Evolutionary conservation across 2,888 invertebrate genomes (phyloP).

Genomic region (Chymomyza procnemis): DNA sequence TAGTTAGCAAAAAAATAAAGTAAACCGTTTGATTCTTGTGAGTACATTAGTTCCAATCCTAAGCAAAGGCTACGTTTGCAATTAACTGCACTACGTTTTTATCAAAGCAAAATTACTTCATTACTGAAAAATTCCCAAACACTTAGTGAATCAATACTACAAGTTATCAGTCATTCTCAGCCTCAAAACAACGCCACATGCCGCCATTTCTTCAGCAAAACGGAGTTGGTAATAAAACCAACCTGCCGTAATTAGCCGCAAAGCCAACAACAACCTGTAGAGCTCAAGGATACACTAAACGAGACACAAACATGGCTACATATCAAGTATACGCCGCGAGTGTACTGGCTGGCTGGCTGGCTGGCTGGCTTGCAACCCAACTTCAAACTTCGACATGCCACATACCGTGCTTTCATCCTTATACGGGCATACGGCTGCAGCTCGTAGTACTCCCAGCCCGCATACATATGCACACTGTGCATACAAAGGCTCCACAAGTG

Average conservation of each 20-base stretch:
- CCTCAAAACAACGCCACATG: no score
- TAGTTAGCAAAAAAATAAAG: no score
- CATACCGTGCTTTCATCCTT: neutral
- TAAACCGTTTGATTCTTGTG: no score
- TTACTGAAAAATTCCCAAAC: no score
- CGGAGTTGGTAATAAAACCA: slow-evolving; percentile 21
- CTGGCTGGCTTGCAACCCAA: slow-evolving; percentile 27
- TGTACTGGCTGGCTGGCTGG: slow-evolving; percentile 33
- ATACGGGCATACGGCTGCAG: neutral
- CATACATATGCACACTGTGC: neutral
- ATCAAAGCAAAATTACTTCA: no score
- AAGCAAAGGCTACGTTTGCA: no score
- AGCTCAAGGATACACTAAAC: slow-evolving; percentile 4
- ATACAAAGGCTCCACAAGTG: slow-evolving; percentile 57
- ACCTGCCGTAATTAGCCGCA: slow-evolving; percentile 39
- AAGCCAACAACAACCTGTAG: slow-evolving; percentile 7
- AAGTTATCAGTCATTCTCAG: no score
- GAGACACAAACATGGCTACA: slow-evolving; percentile 3
- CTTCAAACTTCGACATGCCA: slow-evolving; percentile 26
- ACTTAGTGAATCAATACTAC: no score
- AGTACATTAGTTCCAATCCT: no score
- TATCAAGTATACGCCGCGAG: slow-evolving; percentile 58
- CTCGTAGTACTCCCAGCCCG: neutral
- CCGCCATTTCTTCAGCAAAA: no score
- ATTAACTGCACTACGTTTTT: no score